Percentiles rank a stretch among this genome's conserved stretches.
Conservation (phyloP, 2,888 invertebrate genomes). For the Cephus nigrinus region DNA sequence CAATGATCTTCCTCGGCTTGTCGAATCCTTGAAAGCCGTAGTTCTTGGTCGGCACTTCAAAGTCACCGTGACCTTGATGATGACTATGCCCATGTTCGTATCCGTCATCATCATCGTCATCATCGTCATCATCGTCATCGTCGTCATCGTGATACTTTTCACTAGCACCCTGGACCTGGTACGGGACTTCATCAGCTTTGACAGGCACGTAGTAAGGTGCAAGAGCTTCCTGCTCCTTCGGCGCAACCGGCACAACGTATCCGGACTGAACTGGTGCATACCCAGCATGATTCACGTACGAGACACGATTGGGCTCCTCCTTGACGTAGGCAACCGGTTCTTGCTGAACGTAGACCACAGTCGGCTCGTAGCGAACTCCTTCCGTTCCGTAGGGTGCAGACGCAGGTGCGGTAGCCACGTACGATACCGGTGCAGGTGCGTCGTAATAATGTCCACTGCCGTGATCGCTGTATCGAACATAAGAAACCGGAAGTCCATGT, state of each 20-base stretch:
- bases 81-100: constrained; percentile 21
- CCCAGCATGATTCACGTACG: constrained; percentile 21
- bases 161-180: constrained; percentile 59
- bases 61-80: constrained; percentile 10
- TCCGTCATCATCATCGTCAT: constrained; percentile 23
- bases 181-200: constrained; percentile 59
- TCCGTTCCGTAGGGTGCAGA: constrained; percentile 23
- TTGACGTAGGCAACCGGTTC: constrained; percentile 53
- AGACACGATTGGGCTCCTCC: constrained; percentile 14
- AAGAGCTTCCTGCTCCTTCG: constrained; percentile 51
- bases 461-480: constrained; percentile 56
- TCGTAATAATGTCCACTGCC: constrained; percentile 46
- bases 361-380: constrained; percentile 30
- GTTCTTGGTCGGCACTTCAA: constrained; percentile 16
- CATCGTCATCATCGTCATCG: constrained; percentile 23
- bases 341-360: constrained; percentile 46
- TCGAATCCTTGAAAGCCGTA: not conserved
- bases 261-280: constrained; percentile 19
- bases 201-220: constrained; percentile 57
- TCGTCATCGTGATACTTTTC: constrained; percentile 30
- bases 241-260: constrained; percentile 26
- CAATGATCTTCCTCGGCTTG: constrained; percentile 3
- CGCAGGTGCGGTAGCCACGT: constrained; percentile 33
- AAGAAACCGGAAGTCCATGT: constrained; percentile 50
- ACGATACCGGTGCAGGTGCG: constrained; percentile 47